A percentile compares a stretch with the other conserved stretches of the same genome.
phyloP scores from a whole-genome alignment of 1,140 invertebrate genomes.

The Potamilus streckersoni region DNA sequence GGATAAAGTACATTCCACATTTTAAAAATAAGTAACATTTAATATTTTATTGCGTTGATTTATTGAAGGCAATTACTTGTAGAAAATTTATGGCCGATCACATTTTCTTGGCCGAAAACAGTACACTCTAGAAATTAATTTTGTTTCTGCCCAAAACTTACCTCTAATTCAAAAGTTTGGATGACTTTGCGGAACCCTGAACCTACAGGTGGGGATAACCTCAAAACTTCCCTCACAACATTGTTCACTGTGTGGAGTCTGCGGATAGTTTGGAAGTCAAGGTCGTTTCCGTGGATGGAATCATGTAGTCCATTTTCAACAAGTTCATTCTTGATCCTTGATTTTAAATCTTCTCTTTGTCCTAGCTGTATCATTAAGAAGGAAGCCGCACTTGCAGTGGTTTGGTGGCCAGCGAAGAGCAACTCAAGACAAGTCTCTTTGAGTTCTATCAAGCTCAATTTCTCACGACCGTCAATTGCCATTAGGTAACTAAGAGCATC shows the following conservation, averaged over 20 bases:
- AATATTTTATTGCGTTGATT: no score
- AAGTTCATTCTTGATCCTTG: constrained; percentile 32
- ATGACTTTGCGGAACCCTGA: constrained; percentile 43
- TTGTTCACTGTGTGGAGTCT: constrained; percentile 39
- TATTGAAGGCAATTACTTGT: no score
- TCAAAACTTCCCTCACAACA: constrained; percentile 49
- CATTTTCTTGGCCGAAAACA: no score
- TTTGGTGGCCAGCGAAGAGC: constrained; percentile 40
- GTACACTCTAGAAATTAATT: no score
- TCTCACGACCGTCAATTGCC: no score
- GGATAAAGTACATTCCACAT: no score
- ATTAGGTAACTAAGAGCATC: no score
- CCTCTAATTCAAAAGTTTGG: constrained; percentile 49
- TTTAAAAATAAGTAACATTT: no score
- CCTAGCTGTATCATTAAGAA: constrained; percentile 35
- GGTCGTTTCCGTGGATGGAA: constrained; percentile 9
- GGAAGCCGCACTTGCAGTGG: constrained; percentile 33
- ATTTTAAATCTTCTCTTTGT: constrained; percentile 32
- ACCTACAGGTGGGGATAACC: constrained; percentile 49
- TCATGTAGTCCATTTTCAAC: constrained; percentile 10
- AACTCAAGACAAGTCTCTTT: constrained; percentile 35
- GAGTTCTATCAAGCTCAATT: constrained; percentile 6
- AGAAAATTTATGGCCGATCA: no score
- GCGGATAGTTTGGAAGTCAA: constrained; percentile 37
- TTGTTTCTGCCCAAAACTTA: constrained; percentile 25